phyloP scores from a whole-genome alignment of 2,888 invertebrate genomes.

The Polyommatus icarus region DNA sequence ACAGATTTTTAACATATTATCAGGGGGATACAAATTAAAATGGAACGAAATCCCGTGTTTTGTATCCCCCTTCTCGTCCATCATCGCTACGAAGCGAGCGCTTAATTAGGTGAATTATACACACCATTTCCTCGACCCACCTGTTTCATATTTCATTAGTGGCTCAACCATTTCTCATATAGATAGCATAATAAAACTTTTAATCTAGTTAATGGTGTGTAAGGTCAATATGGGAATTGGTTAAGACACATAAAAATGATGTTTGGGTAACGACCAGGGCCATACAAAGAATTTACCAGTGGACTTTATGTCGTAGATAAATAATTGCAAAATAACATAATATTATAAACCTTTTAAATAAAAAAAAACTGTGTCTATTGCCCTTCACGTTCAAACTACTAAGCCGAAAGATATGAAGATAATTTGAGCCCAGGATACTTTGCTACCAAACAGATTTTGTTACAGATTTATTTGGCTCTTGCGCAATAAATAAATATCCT shows the following conservation, averaged over 20 bases:
- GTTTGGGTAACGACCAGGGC: neutral
- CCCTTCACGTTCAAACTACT: too few species aligned
- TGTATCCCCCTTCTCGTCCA: slow-evolving; percentile 37
- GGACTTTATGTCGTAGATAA: too few species aligned
- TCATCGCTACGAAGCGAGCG: slow-evolving; percentile 39
- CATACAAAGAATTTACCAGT: neutral
- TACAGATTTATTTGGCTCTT: too few species aligned
- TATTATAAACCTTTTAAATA: too few species aligned
- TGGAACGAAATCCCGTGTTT: slow-evolving; percentile 19
- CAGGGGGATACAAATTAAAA: neutral
- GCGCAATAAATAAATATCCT: too few species aligned
- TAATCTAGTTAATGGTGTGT: neutral
- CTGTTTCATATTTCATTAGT: slow-evolving; percentile 45
- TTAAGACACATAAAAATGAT: neutral
- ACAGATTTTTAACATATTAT: neutral
- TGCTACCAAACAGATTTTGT: too few species aligned
- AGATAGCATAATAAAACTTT: slow-evolving; percentile 36
- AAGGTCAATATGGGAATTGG: neutral
- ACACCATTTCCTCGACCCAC: slow-evolving; percentile 44
- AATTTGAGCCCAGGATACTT: too few species aligned
- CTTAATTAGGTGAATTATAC: slow-evolving; percentile 50
- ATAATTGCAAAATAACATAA: too few species aligned
- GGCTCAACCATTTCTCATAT: slow-evolving; percentile 40
- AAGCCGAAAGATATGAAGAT: too few species aligned
- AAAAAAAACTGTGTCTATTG: too few species aligned